Evolutionary conservation across 2,888 invertebrate species (phyloP).

Genomic region (Odontomyia ornata): DNA sequence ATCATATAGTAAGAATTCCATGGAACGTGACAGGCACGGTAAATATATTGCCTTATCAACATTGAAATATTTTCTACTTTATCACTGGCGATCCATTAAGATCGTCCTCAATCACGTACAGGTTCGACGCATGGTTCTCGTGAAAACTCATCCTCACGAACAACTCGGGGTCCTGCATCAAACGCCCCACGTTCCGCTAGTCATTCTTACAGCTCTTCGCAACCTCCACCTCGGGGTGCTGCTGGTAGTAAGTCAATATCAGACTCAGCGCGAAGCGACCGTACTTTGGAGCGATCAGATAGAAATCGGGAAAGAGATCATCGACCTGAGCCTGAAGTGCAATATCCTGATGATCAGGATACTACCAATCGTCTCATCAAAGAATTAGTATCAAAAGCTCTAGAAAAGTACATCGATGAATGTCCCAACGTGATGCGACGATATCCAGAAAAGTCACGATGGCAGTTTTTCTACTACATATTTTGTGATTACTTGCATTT

Average conservation of each 20-base stretch:
- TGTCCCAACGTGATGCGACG: constrained; percentile 54
- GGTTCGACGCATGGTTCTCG: constrained; percentile 69
- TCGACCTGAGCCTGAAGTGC: constrained; percentile 16
- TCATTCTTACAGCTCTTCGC: constrained; percentile 25
- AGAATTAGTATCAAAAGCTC: constrained; percentile 57
- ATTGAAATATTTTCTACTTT: not conserved
- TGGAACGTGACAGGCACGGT: constrained; percentile 61
- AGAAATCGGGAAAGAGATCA: constrained; percentile 33
- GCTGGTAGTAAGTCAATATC: not conserved
- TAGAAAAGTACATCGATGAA: constrained; percentile 54
- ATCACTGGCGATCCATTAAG: constrained; percentile 53
- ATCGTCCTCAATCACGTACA: constrained; percentile 67
- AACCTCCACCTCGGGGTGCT: not conserved
- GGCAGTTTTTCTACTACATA: constrained; percentile 59
- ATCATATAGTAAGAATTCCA: constrained; percentile 60
- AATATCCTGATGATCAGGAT: constrained; percentile 16
- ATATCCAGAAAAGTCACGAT: constrained; percentile 57
- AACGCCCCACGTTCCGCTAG: constrained; percentile 52
- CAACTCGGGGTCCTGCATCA: constrained; percentile 47
- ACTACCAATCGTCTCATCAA: constrained; percentile 52
- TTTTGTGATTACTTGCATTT: constrained; percentile 61
- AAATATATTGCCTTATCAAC: constrained; percentile 15
- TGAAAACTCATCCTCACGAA: constrained; percentile 62
- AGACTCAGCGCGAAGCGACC: constrained; percentile 49
- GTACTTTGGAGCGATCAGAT: not conserved